Conservation (phyloP, 92 coral and sea anemone species). For the Ricordea florida region DNA sequence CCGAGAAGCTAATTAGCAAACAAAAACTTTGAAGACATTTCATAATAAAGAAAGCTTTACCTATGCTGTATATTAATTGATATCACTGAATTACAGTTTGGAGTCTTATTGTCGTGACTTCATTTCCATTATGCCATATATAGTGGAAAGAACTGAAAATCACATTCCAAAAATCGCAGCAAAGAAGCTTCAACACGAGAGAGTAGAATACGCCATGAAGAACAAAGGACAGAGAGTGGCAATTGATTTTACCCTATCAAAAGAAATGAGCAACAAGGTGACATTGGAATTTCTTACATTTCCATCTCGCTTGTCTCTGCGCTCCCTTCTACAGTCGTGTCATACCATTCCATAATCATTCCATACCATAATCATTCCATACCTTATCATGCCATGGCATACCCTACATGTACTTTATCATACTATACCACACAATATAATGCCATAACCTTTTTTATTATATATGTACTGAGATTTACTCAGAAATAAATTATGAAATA, state of each 20-base stretch:
- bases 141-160: neutral
- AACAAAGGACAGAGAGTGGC: slow-evolving; percentile 55
- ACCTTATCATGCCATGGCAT: too few relatives aligned
- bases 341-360: too few relatives aligned
- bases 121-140: neutral
- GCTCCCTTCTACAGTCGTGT: too few relatives aligned
- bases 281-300: too few relatives aligned
- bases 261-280: slow-evolving; percentile 65
- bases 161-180: slow-evolving; percentile 16
- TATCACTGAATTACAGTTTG: neutral
- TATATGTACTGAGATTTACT: too few relatives aligned
- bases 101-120: neutral
- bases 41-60: neutral
- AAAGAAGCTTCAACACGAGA: slow-evolving; percentile 43
- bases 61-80: too few relatives aligned
- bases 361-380: too few relatives aligned
- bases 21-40: neutral
- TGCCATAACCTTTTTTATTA: too few relatives aligned
- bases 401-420: too few relatives aligned
- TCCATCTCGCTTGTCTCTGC: too few relatives aligned
- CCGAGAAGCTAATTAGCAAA: neutral
- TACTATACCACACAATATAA: neutral
- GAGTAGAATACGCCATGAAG: slow-evolving; percentile 38
- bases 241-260: slow-evolving; percentile 53
- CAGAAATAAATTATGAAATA: too few relatives aligned